Evolutionary conservation across 1,140 invertebrate species (phyloP), one percentile per base, ranked within the genome.

Genomic region (Neodiprion virginianus): DNA sequence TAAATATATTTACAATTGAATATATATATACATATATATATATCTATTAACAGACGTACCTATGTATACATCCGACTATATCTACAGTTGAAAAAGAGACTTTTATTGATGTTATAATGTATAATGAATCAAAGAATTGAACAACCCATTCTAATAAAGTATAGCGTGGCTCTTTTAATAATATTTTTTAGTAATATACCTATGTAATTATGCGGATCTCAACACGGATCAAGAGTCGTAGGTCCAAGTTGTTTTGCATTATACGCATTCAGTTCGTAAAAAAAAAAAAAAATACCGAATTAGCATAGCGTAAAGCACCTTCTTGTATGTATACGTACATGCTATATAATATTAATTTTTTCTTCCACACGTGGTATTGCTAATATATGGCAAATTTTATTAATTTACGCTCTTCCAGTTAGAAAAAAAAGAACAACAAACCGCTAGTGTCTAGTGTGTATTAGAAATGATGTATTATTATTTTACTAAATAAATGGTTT

Each of bases 51-150:
- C 28, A 40, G 28, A 40, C 28, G 5, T 40, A 40, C 28, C 28
- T 40, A 40, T 40, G 28, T 40, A 40, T 40, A 61, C 53, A 61
- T 12, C 11, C n/a, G n/a, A 17, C 11, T 61, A 61, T 61, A 61
- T 61, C 53, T 14, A 61, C 11, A 61, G 53, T 61, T 61, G 8
- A 14, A 17, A 61, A 61, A 61, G 53, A 61, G 53, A 61, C 53
- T 61, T 61, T 61, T 61, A 61, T 61, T 17, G 53, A 61, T 61
- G 53, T 61, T 61, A 61, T 61, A 61, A 61, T 61, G 53, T 61
- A 61, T 14, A 61, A 61, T 61, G 53, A 61, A 61, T 14, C 11
- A 61, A 61, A 61, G 28, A 40, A 40, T 40, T 40, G 28, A 40
- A 40, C 1, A 40, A 17, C 8, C n/a, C 53, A 14, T 61, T 61